Evolutionary conservation across 2,113 vertebrate genomes (phyloP).

Genomic region (Myrmecobius fasciatus): DNA sequence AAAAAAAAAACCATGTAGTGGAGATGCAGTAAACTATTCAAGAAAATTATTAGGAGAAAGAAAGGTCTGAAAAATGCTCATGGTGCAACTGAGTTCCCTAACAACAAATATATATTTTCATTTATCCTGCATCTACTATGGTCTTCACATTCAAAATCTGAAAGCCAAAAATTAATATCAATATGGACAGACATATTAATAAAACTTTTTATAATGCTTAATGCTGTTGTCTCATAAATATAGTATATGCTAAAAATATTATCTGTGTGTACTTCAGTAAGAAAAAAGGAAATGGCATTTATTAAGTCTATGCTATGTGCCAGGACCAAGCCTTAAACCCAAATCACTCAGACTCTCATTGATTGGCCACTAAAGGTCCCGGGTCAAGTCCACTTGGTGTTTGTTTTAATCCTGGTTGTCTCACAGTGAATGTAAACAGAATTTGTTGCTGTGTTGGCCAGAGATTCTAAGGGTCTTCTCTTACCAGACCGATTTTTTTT

Average conservation of each 20-base stretch:
- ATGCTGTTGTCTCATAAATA: neutral
- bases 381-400: no score
- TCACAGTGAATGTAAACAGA: no score
- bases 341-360: no score
- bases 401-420: no score
- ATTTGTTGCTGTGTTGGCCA: no score
- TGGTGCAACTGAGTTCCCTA: neutral
- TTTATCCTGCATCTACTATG: conserved; percentile 3
- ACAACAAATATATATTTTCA: neutral
- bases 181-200: neutral
- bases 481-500: no score
- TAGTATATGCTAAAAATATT: neutral
- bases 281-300: neutral
- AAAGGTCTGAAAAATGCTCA: neutral
- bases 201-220: neutral
- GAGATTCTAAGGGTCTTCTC: no score
- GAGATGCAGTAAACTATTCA: neutral
- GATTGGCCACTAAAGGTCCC: no score
- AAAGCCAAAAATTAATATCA: neutral
- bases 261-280: neutral
- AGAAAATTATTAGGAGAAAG: neutral
- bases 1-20: neutral
- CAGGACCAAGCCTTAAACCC: no score
- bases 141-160: neutral
- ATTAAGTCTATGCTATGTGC: neutral